Evolutionary conservation across 53 echinoderm and acorn worm species (phyloP), one percentile per base, ranked within the genome.

Genomic region (Apostichopus leukothele): DNA sequence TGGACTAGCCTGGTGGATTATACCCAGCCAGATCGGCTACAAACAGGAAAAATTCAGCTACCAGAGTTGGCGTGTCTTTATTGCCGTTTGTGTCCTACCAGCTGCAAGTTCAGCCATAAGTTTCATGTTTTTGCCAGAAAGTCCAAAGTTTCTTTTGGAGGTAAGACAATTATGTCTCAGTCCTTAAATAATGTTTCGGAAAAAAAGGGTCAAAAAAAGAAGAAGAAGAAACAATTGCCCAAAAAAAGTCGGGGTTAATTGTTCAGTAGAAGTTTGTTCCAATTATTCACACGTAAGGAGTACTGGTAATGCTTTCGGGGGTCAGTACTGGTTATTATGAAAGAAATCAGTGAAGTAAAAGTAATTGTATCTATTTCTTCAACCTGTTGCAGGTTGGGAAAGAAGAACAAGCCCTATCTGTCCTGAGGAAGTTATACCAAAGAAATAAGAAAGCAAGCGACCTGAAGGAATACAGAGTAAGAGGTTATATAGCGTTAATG

Each of bases 131-230:
- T 78, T 97, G 80, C 98, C 98, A 50, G 95, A 97, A 78, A 97
- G 98, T 77, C 98, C 98, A 26, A 97, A 95, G 79, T 97, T 85
- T 76, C 74, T 97, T 57, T 79, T 97, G 9, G 98, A 97, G 94
- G 98, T 97, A 92, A 93, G 87, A 39, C 39, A 39, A 39, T 39
- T 39, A 39, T 39, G 39, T 39, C 39, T 39, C 39, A 3, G 39
- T 39, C 39, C 39, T 39, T 39, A 39, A 39, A 39, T 39, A 39
- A 39, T 39, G 39, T 39, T 39, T 39, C 39, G 39, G 39, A 3
- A 39, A 39, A 39, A 39, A 39, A 39, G 39, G 39, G 39, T 39
- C 39, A 3, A 39, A 39, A 39, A 39, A 39, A 39, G 39, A 39
- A 39, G 39, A 39, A 39, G 39, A 39, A 39, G 39, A 39, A 39